Base-by-base conservation (phyloP, 2,797 vertebrate species). In the Poecile montanus region DNA sequence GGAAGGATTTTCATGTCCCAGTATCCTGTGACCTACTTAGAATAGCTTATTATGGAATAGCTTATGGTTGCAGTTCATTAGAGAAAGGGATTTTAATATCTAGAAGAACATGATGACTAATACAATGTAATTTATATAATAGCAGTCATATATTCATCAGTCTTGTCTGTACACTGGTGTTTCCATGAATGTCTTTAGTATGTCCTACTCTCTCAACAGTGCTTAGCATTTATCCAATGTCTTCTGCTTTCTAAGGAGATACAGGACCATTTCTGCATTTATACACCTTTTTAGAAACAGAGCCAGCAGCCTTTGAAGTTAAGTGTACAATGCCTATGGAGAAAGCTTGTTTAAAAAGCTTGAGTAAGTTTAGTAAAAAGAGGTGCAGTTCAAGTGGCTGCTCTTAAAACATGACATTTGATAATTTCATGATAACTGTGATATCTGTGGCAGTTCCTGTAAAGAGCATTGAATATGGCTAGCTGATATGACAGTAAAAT, bases 11-110 rank as follows among this genome's bases (percentile, higher is more conserved):
- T 56, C 66, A 15, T 77, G 74, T 94, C 75, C 54, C 56, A 63
- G 84, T 89, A 76, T 86, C 70, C 86, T 82, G 51, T 94, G 88
- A 90, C 95, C 63, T 91, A 54, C 58, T 96, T 97, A 93, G 72
- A 84, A 88, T 23, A 40, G 38, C 38, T 40, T 40, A 40, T 40
- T 40, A 40, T 87, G 60, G 60, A 84, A 62, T 83, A 70, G 71
- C 85, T 96, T 93, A 84, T 63, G 79, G 25, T 90, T 91, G 44
- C n/a, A 54, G 58, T 81, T 74, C 32, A 82, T 87, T 61, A 96
- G 84, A 89, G 60, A 91, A 86, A 86, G 34, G 54, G 85, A 82
- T 95, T 93, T 89, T 85, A 93, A 45, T 91, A 90, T 58, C 60
- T 56, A 40, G 61, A 86, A 85, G 75, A 94, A 79, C 85, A 67